Percentiles rank a stretch among this genome's conserved stretches.
Conservation (phyloP, 2,888 invertebrate genomes). For the Linyphia triangularis region DNA sequence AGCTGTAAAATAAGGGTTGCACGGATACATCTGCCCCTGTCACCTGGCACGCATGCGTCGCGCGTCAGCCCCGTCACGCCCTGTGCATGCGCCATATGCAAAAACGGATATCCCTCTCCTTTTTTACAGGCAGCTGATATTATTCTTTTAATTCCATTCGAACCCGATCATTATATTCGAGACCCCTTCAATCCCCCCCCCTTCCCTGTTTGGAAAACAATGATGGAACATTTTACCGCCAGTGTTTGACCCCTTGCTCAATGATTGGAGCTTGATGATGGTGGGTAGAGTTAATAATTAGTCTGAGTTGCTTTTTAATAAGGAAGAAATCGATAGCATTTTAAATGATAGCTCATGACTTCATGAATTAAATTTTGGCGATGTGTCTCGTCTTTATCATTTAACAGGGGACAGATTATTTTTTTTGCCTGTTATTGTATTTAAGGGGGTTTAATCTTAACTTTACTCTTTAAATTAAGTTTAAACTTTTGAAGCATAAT, state of each 20-base stretch:
- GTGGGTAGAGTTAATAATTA: slow-evolving; percentile 10
- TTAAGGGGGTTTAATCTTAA: no score
- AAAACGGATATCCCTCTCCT: slow-evolving; percentile 58
- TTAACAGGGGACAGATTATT: no score
- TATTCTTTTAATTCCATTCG: slow-evolving; percentile 4
- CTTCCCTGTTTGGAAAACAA: not conserved
- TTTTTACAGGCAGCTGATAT: slow-evolving; percentile 40
- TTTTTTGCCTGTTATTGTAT: no score
- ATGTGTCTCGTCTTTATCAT: not conserved
- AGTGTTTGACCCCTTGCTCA: slow-evolving; percentile 7
- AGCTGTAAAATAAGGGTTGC: slow-evolving; percentile 61
- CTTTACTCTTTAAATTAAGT: no score
- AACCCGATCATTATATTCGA: not conserved
- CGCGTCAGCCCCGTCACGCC: slow-evolving; percentile 46
- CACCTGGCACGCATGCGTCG: slow-evolving; percentile 74
- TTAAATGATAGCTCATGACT: not conserved
- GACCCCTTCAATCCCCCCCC: not conserved
- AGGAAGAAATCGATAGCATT: not conserved
- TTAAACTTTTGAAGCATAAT: no score
- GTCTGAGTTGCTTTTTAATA: not conserved
- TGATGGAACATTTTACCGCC: not conserved
- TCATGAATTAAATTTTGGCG: not conserved
- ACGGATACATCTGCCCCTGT: slow-evolving; percentile 68
- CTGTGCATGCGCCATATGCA: slow-evolving; percentile 63
- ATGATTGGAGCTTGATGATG: not conserved